A percentile compares a stretch with the other conserved stretches of the same genome.
Conservation (phyloP, 2,888 invertebrate genomes). For the Boloria euphrosyne region DNA sequence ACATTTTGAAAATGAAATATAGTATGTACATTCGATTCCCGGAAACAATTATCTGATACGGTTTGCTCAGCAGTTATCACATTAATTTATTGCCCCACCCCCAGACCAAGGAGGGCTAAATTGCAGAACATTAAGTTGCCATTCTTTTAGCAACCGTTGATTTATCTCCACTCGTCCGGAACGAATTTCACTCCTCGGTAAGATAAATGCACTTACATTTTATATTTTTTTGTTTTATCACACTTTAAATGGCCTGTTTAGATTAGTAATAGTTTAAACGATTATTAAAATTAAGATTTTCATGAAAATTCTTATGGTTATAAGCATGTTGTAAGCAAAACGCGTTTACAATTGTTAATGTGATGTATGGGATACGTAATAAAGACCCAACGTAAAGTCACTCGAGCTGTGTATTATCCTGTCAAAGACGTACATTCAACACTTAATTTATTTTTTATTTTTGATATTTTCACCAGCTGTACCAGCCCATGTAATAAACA, state of each 20-base stretch:
- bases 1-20: slow-evolving; percentile 26
- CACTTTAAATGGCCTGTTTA: not conserved
- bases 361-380: too few species aligned
- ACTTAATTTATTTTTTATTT: too few species aligned
- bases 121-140: slow-evolving; percentile 42
- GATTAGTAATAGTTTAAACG: too few species aligned
- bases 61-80: slow-evolving; percentile 47
- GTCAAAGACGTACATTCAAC: too few species aligned
- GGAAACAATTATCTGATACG: slow-evolving; percentile 56
- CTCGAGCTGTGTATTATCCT: too few species aligned
- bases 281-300: too few species aligned
- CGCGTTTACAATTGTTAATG: too few species aligned
- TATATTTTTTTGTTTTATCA: slow-evolving; percentile 1
- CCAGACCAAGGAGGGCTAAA: slow-evolving; percentile 35
- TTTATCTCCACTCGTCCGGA: slow-evolving; percentile 34
- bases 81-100: slow-evolving; percentile 48
- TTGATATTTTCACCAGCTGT: too few species aligned
- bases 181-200: slow-evolving; percentile 26
- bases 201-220: slow-evolving; percentile 25
- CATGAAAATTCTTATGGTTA: too few species aligned
- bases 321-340: too few species aligned
- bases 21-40: slow-evolving; percentile 37
- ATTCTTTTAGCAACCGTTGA: slow-evolving; percentile 42
- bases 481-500: too few species aligned
- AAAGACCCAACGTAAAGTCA: too few species aligned